Evolutionary conservation across 2,113 vertebrate species (phyloP).

Genomic region (Apteryx owenii): DNA sequence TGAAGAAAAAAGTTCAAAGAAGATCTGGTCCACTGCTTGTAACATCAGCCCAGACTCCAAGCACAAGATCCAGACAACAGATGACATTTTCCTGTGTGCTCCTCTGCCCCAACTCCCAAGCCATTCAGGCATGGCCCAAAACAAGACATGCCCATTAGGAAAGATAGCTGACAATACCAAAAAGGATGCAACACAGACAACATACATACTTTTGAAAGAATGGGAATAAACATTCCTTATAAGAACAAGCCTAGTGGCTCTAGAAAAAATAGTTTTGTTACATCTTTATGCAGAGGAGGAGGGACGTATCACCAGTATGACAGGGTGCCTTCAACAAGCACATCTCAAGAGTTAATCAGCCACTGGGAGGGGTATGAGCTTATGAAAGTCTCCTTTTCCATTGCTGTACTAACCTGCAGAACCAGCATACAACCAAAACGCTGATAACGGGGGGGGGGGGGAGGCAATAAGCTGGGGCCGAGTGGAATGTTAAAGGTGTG

Average conservation of each 20-base stretch:
- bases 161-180: neutral
- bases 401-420: slow-evolving; percentile 17
- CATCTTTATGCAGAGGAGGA: neutral
- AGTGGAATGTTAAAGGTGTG: neutral
- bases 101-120: neutral
- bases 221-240: fast-evolving
- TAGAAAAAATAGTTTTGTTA: neutral
- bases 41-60: neutral
- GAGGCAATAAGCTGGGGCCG: neutral
- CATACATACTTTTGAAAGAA: neutral
- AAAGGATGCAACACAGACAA: neutral
- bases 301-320: too few relatives aligned
- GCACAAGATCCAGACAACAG: neutral
- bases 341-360: neutral
- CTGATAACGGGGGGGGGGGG: neutral
- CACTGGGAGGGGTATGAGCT: neutral
- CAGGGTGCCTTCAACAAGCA: neutral
- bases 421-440: neutral
- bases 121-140: neutral
- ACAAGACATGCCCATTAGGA: neutral
- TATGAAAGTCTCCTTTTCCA: neutral
- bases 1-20: neutral
- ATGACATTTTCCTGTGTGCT: neutral
- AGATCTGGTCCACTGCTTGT: neutral
- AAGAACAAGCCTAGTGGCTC: neutral